A percentile compares a stretch with the other conserved stretches of the same genome.
Evolutionary conservation across 2,888 invertebrate species (phyloP).

Genomic region (Thecophora atra): DNA sequence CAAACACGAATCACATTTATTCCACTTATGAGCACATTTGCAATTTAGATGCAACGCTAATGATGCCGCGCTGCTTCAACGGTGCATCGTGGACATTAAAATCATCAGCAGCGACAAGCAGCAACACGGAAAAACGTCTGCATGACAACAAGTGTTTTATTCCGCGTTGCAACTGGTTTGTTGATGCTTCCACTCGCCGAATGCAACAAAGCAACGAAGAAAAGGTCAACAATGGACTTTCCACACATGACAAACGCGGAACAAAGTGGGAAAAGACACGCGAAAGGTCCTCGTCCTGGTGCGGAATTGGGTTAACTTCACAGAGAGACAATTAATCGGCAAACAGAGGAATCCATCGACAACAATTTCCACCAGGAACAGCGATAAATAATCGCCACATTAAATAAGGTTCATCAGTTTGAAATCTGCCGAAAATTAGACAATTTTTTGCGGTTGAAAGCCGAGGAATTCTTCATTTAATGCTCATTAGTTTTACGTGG

Average conservation of each 20-base stretch:
- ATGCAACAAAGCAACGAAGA: not conserved
- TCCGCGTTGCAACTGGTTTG: not conserved
- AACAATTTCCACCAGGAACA: no score
- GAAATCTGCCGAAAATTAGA: no score
- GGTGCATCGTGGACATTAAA: slow-evolving; percentile 45
- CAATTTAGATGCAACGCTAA: slow-evolving; percentile 49
- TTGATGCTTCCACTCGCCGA: not conserved
- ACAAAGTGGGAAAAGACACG: not conserved
- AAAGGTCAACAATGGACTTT: not conserved
- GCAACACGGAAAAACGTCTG: not conserved
- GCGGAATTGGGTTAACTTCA: not conserved
- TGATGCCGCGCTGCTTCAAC: slow-evolving; percentile 63
- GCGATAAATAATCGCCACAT: no score
- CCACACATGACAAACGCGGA: not conserved
- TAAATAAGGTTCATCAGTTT: no score
- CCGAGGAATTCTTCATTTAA: no score
- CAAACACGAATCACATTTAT: slow-evolving; percentile 31
- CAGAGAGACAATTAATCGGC: not conserved
- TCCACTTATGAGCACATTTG: slow-evolving; percentile 33
- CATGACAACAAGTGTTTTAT: slow-evolving; percentile 12
- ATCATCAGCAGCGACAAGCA: slow-evolving; percentile 31
- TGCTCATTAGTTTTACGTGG: no score
- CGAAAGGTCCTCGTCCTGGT: not conserved
- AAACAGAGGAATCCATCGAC: no score
- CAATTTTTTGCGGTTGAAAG: no score